These are phyloP conservation scores for Platerodrilus igneus DNA, from an alignment of 2,888 invertebrate species.

Conservation along the genomic window DNA sequence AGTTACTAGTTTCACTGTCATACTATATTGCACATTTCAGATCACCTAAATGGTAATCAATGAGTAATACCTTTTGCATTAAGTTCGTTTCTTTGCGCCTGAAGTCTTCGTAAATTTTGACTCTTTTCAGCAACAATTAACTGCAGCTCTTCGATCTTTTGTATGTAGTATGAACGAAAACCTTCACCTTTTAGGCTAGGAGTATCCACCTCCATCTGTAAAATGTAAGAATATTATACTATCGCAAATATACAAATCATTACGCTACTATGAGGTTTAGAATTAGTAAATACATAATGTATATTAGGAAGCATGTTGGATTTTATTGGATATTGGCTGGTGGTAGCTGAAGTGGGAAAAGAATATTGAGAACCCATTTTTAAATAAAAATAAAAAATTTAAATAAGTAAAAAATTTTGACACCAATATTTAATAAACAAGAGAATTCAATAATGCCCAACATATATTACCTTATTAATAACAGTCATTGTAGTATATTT, in stretches of 20 bases:
- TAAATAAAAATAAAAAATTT: slow-evolving; percentile 3
- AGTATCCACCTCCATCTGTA: slow-evolving; percentile 70
- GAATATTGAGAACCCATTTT: slow-evolving; percentile 15
- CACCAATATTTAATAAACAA: slow-evolving; percentile 14
- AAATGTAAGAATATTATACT: slow-evolving; percentile 12
- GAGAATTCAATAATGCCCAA: slow-evolving; percentile 11
- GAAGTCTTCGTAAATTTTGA: slow-evolving; percentile 92
- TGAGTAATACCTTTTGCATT: slow-evolving; percentile 97
- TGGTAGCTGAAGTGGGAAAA: slow-evolving; percentile 3
- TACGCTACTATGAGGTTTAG: no score
- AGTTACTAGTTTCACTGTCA: no score
- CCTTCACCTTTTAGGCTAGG: slow-evolving; percentile 71
- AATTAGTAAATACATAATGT: no score
- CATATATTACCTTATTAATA: slow-evolving; percentile 28
- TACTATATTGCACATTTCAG: no score
- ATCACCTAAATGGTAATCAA: not conserved
- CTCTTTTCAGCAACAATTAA: slow-evolving; percentile 95
- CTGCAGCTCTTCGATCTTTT: slow-evolving; percentile 96
- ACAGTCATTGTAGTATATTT: slow-evolving; percentile 29
- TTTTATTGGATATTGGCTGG: slow-evolving; percentile 1
- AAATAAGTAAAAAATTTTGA: slow-evolving; percentile 16
- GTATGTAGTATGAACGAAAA: slow-evolving; percentile 93
- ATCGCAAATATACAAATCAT: not conserved
- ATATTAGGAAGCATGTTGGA: no score
- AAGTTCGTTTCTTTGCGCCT: slow-evolving; percentile 97